Evolutionary conservation across 1,140 invertebrate species (phyloP).

Genomic region (Eupristina koningsbergeri): DNA sequence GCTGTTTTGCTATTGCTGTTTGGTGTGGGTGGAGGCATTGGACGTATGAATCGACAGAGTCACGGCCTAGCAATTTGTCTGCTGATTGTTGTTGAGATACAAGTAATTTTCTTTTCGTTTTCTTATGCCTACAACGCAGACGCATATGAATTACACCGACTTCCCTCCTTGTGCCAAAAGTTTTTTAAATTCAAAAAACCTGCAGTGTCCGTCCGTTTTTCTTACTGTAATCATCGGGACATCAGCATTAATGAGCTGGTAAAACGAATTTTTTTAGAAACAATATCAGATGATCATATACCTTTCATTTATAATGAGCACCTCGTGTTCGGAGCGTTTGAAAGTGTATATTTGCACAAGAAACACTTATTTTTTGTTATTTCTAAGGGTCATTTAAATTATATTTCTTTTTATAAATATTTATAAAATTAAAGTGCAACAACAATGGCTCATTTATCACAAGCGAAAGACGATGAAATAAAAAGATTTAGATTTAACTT

Average conservation of each 20-base stretch:
- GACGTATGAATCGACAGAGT: slow-evolving; percentile 42
- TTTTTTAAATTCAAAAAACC: neutral
- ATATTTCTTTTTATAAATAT: no score
- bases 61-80: slow-evolving; percentile 47
- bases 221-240: neutral
- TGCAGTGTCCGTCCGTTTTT: neutral
- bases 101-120: slow-evolving; percentile 49
- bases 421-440: no score
- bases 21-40: slow-evolving; percentile 21
- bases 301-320: no score
- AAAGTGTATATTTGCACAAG: no score
- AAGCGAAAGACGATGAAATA: no score
- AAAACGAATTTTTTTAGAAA: neutral
- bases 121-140: neutral
- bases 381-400: no score
- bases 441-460: no score
- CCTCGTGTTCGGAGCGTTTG: no score
- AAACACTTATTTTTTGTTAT: no score
- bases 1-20: slow-evolving; percentile 12
- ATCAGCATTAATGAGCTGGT: neutral
- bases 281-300: no score
- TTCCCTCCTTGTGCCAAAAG: neutral
- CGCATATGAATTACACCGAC: neutral
- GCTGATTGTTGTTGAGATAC: slow-evolving; percentile 42
- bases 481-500: no score